A percentile compares a stretch with the other conserved stretches of the same genome.
Evolutionary conservation across 2,797 vertebrate species (phyloP).

Genomic region (Merluccius polli): DNA sequence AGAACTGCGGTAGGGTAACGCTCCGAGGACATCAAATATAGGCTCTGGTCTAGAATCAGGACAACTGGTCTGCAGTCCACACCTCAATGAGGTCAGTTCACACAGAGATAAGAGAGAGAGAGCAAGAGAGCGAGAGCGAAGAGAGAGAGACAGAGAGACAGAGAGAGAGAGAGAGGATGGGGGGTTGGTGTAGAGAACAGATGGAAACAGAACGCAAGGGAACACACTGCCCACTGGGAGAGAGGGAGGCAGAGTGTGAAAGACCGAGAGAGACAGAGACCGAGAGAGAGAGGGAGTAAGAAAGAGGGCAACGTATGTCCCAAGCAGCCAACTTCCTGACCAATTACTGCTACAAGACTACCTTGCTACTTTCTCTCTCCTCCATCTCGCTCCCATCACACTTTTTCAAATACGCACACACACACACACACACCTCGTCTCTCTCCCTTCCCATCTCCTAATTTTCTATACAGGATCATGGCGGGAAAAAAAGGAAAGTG

Average conservation of each 20-base stretch:
- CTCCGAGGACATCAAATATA: slow-evolving; percentile 1
- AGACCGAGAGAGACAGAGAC: slow-evolving; percentile 19
- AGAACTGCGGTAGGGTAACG: background rate
- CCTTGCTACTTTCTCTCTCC: background rate
- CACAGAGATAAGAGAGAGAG: slow-evolving; percentile 24
- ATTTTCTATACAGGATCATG: background rate
- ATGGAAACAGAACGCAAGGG: slow-evolving; percentile 57
- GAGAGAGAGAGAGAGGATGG: slow-evolving; percentile 31
- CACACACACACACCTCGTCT: background rate
- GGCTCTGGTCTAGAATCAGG: slow-evolving; percentile 33
- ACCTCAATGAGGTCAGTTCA: slow-evolving; percentile 67
- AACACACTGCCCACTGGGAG: slow-evolving; percentile 60
- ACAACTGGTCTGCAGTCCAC: slow-evolving; percentile 55
- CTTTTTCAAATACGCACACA: background rate
- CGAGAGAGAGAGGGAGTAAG: slow-evolving; percentile 13
- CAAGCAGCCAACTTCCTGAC: slow-evolving; percentile 69
- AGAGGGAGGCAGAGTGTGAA: slow-evolving; percentile 25
- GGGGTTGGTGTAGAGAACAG: slow-evolving; percentile 39
- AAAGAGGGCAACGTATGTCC: slow-evolving; percentile 41
- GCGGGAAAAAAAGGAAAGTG: background rate
- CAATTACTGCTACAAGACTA: slow-evolving; percentile 67
- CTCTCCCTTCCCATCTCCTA: background rate
- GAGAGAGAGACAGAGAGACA: slow-evolving; percentile 12
- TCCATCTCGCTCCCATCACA: slow-evolving; percentile 4
- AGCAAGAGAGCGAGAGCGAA: slow-evolving; percentile 40